Evolutionary conservation across 1,140 invertebrate species (phyloP), one percentile per base, ranked within the genome.

Genomic region (Hylaeus anthracinus): DNA sequence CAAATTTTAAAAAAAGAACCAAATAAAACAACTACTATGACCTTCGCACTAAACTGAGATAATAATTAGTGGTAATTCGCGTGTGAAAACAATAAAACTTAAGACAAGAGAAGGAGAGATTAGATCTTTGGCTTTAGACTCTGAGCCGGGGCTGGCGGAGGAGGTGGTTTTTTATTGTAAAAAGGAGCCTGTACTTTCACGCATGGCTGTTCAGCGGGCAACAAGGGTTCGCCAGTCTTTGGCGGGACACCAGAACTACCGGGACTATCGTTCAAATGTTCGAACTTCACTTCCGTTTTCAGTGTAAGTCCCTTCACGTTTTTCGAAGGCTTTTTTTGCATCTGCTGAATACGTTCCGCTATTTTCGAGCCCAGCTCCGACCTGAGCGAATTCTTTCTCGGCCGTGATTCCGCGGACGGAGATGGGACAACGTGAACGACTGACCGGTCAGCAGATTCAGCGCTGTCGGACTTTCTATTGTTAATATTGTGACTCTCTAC

Each of bases 261-360:
- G 37, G 88, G 88, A 64, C 88, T 91, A 41, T 92, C 89, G 65
- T 88, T 84, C 53, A 88, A 82, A 1, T 91, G 86, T 43, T 90
- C 82, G 55, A 92, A 91, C 60, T 80, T 83, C 3, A 88, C 67
- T 41, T 90, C 86, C 1, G 91, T 93, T 43, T 92, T 91, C 56
- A 94, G 84, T 75, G 92, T 93, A 9, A 94, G 90, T 39, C 90
- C 92, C 79, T 93, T 93, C 43, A 93, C 89, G 81, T 94, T 94
- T 76, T 91, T 94, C 41, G 79, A 71, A 2, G 82, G 71, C 53
- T 72, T 87, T 78, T 78, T 84, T 61, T 91, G 90, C 56, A 91
- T 63, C 65, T 90, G 82, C 6, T 90, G 85, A 45, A 91, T 90
- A 43, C 90, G 86, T 39, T 91, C 90, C 8, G 90, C 80, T 65